Percentiles rank a stretch among this genome's conserved stretches.
phyloP scores from a whole-genome alignment of 1,140 invertebrate genomes.

The Callitettix versicolor region DNA sequence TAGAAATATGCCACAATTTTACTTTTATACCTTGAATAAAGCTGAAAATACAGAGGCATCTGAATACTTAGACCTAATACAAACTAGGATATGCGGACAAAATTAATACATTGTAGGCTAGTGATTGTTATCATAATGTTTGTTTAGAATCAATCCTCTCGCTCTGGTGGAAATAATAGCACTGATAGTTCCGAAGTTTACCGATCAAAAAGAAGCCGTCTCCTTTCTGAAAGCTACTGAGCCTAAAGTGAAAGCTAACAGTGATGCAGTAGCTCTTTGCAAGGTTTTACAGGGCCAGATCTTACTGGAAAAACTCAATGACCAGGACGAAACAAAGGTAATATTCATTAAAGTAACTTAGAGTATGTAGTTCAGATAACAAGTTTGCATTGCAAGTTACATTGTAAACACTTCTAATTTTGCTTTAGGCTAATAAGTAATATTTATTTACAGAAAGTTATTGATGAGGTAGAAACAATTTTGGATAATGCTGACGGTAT shows the following conservation, averaged over 20 bases:
- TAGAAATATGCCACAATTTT: too few relatives aligned
- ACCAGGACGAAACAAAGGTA: conserved; percentile 69
- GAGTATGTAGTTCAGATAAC: too few relatives aligned
- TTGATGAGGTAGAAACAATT: conserved; percentile 79
- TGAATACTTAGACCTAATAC: too few relatives aligned
- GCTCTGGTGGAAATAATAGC: conserved; percentile 82
- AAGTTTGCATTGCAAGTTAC: too few relatives aligned
- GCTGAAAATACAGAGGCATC: too few relatives aligned
- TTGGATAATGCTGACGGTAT: conserved; percentile 85
- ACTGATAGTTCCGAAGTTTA: conserved; percentile 66
- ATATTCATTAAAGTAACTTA: too few relatives aligned
- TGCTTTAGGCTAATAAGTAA: too few relatives aligned
- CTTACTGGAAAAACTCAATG: conserved; percentile 66
- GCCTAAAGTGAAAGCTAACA: conserved; percentile 76
- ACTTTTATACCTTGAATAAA: too few relatives aligned
- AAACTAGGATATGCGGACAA: too few relatives aligned
- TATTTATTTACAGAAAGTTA: conserved; percentile 50
- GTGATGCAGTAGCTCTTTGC: conserved; percentile 75
- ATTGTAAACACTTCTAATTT: too few relatives aligned
- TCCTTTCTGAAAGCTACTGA: conserved; percentile 78
- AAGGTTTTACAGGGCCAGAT: conserved; percentile 79
- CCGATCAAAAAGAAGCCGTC: conserved; percentile 69
- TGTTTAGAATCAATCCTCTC: conserved; percentile 90
- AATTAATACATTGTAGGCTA: too few relatives aligned
- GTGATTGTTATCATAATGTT: too few relatives aligned